Evolutionary conservation across 2,113 vertebrate genomes (phyloP), one percentile per base, ranked within the genome.

Genomic region (Dromas ardeola): DNA sequence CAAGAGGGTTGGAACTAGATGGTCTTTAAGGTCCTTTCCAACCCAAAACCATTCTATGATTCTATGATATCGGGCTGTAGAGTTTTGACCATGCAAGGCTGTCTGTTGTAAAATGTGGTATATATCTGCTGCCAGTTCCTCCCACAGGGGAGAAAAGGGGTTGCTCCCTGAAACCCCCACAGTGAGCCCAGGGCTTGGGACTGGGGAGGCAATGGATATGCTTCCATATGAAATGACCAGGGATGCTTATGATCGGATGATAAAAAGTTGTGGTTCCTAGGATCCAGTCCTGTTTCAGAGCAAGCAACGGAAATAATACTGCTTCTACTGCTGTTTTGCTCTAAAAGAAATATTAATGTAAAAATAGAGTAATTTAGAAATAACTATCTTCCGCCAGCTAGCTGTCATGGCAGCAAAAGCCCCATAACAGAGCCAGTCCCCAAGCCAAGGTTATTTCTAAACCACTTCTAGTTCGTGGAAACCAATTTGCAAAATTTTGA

Each of bases 281-380:
- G 81, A 96, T 93, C 63, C 32, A 50, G 63, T 67, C 38, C 53
- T 89, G 13, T 61, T 88, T 69, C 90, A 67, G 86, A 93, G 85
- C 47, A 97, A 96, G 96, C 25, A 81, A 38, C 1, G 0, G 78
- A 94, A 95, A 96, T 56, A 90, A 61, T 76, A 66, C 34, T 36
- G 62, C 95, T 97, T 95, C 95, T 97, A 93, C 87, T 97, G 86
- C 80, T 95, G 34, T 86, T 96, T 96, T 96, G 69, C 32, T 80
- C 90, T 95, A 85, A 80, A 95, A 95, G 53, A 95, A 88, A 86
- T 96, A 95, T 93, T 94, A 96, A 80, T 96, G 74, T 94, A 97
- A 98, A 98, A 98, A 96, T 88, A 97, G 93, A 97, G 83, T 97
- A 76, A 97, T 95, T 98, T 93, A 96, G 97, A 98, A 98, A 95